These are phyloP conservation scores for Poeciliopsis turneri DNA, from an alignment of 2,797 vertebrate genomes.

Conservation along the genomic window DNA sequence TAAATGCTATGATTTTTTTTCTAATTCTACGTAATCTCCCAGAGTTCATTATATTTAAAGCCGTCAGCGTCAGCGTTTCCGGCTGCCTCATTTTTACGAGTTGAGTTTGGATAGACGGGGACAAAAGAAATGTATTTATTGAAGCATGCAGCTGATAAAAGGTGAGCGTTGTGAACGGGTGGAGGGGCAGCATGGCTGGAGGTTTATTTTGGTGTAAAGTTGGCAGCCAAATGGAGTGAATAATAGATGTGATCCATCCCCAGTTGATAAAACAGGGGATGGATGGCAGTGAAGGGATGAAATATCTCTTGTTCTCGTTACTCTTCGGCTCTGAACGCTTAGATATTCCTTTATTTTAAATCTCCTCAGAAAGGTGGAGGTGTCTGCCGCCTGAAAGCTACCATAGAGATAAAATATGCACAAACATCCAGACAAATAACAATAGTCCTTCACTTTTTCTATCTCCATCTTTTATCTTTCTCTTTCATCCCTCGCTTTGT, in stretches of 20 bases:
- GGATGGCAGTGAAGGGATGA: conserved; percentile 19
- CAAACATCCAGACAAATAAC: not conserved
- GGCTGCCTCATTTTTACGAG: not conserved
- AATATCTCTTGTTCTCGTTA: conserved; percentile 17
- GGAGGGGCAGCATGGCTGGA: conserved; percentile 20
- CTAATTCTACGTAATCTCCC: not conserved
- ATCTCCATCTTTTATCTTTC: conserved; percentile 54
- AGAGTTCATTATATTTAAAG: not conserved
- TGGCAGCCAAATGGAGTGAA: conserved; percentile 67
- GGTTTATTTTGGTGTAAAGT: conserved; percentile 59
- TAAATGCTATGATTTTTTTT: not conserved
- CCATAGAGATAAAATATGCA: not conserved
- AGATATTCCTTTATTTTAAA: not conserved
- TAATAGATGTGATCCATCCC: conserved; percentile 64
- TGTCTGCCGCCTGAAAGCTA: not conserved
- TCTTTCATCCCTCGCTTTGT: conserved; percentile 66
- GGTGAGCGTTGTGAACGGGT: conserved; percentile 5
- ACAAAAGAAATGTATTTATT: not conserved
- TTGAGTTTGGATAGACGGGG: not conserved
- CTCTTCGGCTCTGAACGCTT: not conserved
- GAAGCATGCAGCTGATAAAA: conserved; percentile 4
- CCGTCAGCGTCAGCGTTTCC: not conserved
- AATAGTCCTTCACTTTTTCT: conserved; percentile 47
- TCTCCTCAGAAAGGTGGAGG: not conserved
- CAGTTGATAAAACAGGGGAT: conserved; percentile 30